Evolutionary conservation across 2,888 invertebrate genomes (phyloP).

Genomic region (Agrenia bidenticulata): DNA sequence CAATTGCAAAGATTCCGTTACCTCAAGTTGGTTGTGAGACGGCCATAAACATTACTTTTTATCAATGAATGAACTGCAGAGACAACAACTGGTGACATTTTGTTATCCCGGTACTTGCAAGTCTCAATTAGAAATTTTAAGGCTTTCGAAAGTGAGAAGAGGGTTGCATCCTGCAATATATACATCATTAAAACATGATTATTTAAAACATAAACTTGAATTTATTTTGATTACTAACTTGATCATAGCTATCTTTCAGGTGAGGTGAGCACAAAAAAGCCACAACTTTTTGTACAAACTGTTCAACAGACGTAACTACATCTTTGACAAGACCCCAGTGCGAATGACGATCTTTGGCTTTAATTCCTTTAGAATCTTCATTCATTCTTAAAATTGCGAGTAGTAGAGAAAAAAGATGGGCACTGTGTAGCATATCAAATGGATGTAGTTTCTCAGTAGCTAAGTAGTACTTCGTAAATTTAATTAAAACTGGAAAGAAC

Average conservation of each 20-base stretch:
- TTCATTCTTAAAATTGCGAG: slow-evolving; percentile 24
- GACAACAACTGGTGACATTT: not conserved
- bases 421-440: slow-evolving; percentile 38
- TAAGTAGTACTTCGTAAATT: slow-evolving; percentile 31
- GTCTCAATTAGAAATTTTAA: slow-evolving; percentile 23
- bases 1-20: not conserved
- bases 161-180: not conserved
- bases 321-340: slow-evolving; percentile 41
- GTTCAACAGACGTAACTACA: slow-evolving; percentile 20
- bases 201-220: too few species aligned
- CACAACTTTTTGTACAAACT: slow-evolving; percentile 25
- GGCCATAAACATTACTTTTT: not conserved
- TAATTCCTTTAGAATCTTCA: not conserved
- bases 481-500: slow-evolving; percentile 42
- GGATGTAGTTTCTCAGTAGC: slow-evolving; percentile 16
- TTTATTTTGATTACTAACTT: slow-evolving; percentile 18
- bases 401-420: slow-evolving; percentile 30
- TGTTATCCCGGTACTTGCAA: slow-evolving; percentile 2
- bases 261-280: slow-evolving; percentile 21
- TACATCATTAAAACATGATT: not conserved
- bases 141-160: slow-evolving; percentile 20
- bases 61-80: not conserved
- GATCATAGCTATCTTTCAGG: slow-evolving; percentile 18
- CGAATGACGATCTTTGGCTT: slow-evolving; percentile 20
- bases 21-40: slow-evolving; percentile 17